phyloP scores from a whole-genome alignment of 2,888 invertebrate genomes.

The Nycteola revayana region DNA sequence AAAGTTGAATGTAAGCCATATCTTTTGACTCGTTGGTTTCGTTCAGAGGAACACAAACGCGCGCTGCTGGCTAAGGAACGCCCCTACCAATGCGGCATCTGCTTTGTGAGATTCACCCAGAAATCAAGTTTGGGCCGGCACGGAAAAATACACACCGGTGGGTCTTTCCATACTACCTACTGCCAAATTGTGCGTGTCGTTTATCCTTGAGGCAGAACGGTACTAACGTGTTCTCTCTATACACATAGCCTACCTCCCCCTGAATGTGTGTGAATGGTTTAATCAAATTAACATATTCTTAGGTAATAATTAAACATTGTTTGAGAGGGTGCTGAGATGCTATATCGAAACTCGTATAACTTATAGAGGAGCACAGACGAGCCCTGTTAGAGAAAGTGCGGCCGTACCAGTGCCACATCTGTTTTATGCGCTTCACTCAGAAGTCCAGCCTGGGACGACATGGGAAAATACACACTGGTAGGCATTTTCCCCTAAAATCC shows the following conservation, averaged over 20 bases:
- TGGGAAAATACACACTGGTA: slow-evolving; percentile 87
- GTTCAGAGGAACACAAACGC: slow-evolving; percentile 75
- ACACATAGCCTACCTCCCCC: slow-evolving; percentile 72
- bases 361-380: slow-evolving; percentile 83
- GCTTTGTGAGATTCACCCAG: slow-evolving; percentile 85
- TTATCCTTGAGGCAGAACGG: slow-evolving; percentile 68
- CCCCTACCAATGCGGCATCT: slow-evolving; percentile 85
- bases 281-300: slow-evolving; percentile 44
- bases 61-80: slow-evolving; percentile 74
- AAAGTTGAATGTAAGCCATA: slow-evolving; percentile 35
- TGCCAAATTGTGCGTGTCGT: slow-evolving; percentile 62
- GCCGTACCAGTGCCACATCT: slow-evolving; percentile 87
- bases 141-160: slow-evolving; percentile 84
- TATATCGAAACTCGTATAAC: slow-evolving; percentile 79
- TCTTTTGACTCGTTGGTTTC: slow-evolving; percentile 60
- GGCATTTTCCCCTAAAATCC: slow-evolving; percentile 81
- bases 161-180: slow-evolving; percentile 49
- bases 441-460: slow-evolving; percentile 89
- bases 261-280: slow-evolving; percentile 72
- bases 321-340: slow-evolving; percentile 67
- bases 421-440: slow-evolving; percentile 88
- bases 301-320: slow-evolving; percentile 47
- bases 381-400: slow-evolving; percentile 83
- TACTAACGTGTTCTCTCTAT: slow-evolving; percentile 46
- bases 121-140: slow-evolving; percentile 86